Base-by-base conservation (phyloP, 37 sponge, comb jelly and placozoan genomes). In the Ephydatia muelleri region DNA sequence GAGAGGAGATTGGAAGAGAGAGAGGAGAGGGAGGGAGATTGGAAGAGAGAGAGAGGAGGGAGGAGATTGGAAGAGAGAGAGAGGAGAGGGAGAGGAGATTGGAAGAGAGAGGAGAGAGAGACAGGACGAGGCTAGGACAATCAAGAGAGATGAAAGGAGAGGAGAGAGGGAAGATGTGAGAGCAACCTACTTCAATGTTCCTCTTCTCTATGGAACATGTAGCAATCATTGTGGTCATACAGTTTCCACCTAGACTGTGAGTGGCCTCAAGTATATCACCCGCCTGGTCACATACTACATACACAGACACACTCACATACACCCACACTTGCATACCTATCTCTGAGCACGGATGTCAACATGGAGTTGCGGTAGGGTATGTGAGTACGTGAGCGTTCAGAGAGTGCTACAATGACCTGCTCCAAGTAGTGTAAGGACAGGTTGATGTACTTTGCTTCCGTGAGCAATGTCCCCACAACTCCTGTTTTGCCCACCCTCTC, bases 291-390 rank as follows among this genome's bases (percentile, higher is more conserved):
- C 68, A 83, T 3, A 77, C 65, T 19, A 38, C 27, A 14, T 27
- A 23, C 31, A 75, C 36, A 86, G 26, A 65, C 35, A 48, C 31
- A 96, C n/a, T n/a, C n/a, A n/a, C n/a, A n/a, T n/a, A n/a, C n/a
- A n/a, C n/a, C n/a, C n/a, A n/a, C n/a, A n/a, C n/a, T n/a, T n/a
- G n/a, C n/a, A n/a, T n/a, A n/a, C 96, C 96, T 97, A 85, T 99
- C 99, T 77, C 97, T 90, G 40, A 99, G 73, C 36, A 99, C 94
- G 68, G 94, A 97, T 23, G 99, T 99, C 99, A 99, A 95, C 95
- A 99, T 96, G 33, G 99, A 96, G 84, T 99, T 99, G 23, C 99
- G 80, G 72, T 99, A 99, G 0, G 99, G 99, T 43, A 99, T 93
- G 73, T 99, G 99, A 9, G 90, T 77, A 30, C 97, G 88, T 0